Conservation (phyloP, 2,888 invertebrate genomes). For the Hydrotaea cyrtoneurina region DNA sequence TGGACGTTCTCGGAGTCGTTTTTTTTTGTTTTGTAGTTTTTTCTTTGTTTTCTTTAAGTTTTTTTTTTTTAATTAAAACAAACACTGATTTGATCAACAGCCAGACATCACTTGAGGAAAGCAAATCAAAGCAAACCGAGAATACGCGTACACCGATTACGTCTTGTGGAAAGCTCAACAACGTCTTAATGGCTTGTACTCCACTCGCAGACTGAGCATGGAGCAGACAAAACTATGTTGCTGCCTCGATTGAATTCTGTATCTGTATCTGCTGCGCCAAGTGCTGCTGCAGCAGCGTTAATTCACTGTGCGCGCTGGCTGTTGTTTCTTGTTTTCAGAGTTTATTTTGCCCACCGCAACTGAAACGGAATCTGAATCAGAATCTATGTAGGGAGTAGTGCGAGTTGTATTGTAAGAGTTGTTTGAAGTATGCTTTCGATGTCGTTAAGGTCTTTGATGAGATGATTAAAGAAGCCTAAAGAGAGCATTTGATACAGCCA, state of each 20-base stretch:
- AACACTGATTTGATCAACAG: conserved; percentile 52
- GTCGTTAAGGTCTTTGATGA: conserved; percentile 26
- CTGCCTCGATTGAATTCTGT: conserved; percentile 54
- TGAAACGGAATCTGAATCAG: conserved; percentile 11
- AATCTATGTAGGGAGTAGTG: conserved; percentile 10
- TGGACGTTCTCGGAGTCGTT: not conserved
- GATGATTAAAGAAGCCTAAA: not conserved
- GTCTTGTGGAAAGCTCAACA: conserved; percentile 54
- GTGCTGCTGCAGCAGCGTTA: conserved; percentile 9
- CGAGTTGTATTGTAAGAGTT: conserved; percentile 43
- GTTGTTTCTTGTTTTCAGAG: conserved; percentile 49
- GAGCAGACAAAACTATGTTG: conserved; percentile 55
- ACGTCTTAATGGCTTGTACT: conserved; percentile 65
- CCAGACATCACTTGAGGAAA: too few species aligned
- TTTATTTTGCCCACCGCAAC: conserved; percentile 7
- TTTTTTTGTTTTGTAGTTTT: conserved; percentile 9
- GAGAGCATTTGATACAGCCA: conserved; percentile 10
- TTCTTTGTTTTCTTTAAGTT: not conserved
- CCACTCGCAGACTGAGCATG: conserved; percentile 66
- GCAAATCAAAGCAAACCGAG: not conserved
- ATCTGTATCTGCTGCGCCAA: conserved; percentile 57
- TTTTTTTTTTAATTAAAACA: conserved; percentile 63
- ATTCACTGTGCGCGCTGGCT: conserved; percentile 47
- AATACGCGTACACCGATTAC: conserved; percentile 59
- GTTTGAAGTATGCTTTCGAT: conserved; percentile 52